Evolutionary conservation across 2,113 vertebrate species (phyloP).

Genomic region (Montifringilla adamsi): DNA sequence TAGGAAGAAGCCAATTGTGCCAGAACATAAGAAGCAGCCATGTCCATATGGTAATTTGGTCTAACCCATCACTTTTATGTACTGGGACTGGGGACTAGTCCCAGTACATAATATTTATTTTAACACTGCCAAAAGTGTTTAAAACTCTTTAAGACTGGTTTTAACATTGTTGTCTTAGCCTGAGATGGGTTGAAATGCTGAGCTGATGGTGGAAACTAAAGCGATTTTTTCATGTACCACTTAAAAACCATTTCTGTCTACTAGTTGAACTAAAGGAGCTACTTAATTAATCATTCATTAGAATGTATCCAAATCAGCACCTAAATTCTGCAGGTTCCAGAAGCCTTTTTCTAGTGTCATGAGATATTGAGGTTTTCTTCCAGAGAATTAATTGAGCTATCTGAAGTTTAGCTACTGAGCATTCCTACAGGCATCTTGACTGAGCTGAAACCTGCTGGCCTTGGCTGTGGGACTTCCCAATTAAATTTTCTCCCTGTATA

Average conservation of each 20-base stretch:
- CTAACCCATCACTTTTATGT: background rate
- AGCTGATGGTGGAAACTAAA: background rate
- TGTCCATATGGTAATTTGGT: slow-evolving; percentile 90
- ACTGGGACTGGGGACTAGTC: background rate
- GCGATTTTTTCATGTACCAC: background rate
- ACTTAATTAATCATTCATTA: background rate
- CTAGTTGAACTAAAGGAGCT: background rate
- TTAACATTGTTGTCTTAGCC: background rate
- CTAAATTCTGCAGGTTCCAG: background rate
- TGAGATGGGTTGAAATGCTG: background rate
- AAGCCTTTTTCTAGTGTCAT: background rate
- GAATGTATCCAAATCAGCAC: background rate
- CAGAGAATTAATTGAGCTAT: background rate
- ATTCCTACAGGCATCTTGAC: background rate
- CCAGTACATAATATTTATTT: background rate
- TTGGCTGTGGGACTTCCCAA: background rate
- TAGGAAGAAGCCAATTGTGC: slow-evolving; percentile 90
- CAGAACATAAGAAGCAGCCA: slow-evolving; percentile 96
- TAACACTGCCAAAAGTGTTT: background rate
- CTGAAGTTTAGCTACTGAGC: background rate
- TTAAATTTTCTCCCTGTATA: background rate
- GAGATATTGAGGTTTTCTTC: background rate
- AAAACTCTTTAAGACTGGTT: background rate
- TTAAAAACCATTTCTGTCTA: background rate
- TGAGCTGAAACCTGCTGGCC: background rate